Evolutionary conservation across 2,113 vertebrate species (phyloP), one percentile per base, ranked within the genome.

Genomic region (Callipepla squamata): DNA sequence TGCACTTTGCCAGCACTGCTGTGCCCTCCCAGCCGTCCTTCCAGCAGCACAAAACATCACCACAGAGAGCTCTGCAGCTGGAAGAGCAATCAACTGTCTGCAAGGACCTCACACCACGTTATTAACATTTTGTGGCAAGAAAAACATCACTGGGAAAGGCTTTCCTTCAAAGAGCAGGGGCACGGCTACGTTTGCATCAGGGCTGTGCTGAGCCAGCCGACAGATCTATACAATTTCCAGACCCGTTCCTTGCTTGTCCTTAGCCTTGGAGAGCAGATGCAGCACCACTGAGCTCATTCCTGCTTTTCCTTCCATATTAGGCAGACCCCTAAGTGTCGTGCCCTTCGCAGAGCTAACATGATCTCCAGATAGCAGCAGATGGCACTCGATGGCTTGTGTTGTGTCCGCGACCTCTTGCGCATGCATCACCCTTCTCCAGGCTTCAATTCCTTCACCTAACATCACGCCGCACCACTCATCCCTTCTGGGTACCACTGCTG

Each of bases 231-330:
- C 88, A 88, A 57, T 94, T 93, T 77, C 95, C 96, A 96, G 95
- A 96, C 90, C 73, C 73, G n/a, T 93, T 86, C 44, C 48, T 79
- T 59, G 30, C 86, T 89, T 0, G 1, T 65, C 74, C 70, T 62
- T 42, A 81, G 89, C 83, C 48, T 66, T 34, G 8, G 80, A 94
- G 83, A 90, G 91, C 92, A 96, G 62, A 93, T 65, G 83, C 91
- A 87, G 85, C 80, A 81, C 65, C 76, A 81, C 92, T 90, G 90
- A 96, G 80, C 88, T 95, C 93, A 90, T 84, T 92, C 80, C 83
- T 93, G 62, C 44, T 96, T 96, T 96, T 92, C 94, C 93, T 96
- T 93, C 96, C 92, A 90, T 96, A 95, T 96, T 95, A 96, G 96
- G 95, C 90, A 96, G 93, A 96, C 86, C 96, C 94, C 77, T 90